These are phyloP conservation scores for Mycogona germanica DNA, from an alignment of 2,888 invertebrate genomes.

Conservation along the genomic window DNA sequence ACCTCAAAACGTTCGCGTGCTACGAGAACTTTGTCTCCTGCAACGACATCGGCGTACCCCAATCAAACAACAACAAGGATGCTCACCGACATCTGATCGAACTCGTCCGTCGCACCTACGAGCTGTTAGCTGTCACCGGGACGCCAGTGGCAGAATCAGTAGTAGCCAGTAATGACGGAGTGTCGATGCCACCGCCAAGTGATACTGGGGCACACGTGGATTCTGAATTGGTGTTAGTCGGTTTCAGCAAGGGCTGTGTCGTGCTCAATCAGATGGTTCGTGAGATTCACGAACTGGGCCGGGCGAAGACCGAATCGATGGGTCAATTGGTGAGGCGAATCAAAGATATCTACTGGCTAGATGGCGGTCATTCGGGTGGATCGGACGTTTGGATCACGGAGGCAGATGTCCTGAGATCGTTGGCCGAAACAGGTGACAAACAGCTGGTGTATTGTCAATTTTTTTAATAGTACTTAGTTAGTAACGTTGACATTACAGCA, in stretches of 20 bases:
- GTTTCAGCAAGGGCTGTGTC: conserved; percentile 88
- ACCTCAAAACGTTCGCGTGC: conserved; percentile 70
- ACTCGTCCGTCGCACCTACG: no score
- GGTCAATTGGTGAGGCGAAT: conserved; percentile 44
- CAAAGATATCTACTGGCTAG: conserved; percentile 72
- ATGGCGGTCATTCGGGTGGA: conserved; percentile 81
- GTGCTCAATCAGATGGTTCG: conserved; percentile 82
- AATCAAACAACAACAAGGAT: conserved; percentile 56
- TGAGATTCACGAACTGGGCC: conserved; percentile 58
- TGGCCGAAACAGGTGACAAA: conserved; percentile 51
- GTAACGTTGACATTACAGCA: no score
- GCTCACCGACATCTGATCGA: conserved; percentile 59
- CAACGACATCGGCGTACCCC: conserved; percentile 62
- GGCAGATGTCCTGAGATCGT: conserved; percentile 53
- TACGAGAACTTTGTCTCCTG: conserved; percentile 79
- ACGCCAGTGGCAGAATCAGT: no score
- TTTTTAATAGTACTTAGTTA: neutral
- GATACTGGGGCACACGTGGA: neutral
- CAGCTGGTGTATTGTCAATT: neutral
- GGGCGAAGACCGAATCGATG: conserved; percentile 19
- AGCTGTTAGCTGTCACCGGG: no score
- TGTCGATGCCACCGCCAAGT: conserved; percentile 18
- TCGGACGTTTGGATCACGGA: conserved; percentile 81
- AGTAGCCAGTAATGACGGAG: no score
- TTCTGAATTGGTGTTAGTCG: conserved; percentile 48